Evolutionary conservation across 2,888 invertebrate genomes (phyloP), one percentile per base, ranked within the genome.

Genomic region (Tubulanus polymorphus): DNA sequence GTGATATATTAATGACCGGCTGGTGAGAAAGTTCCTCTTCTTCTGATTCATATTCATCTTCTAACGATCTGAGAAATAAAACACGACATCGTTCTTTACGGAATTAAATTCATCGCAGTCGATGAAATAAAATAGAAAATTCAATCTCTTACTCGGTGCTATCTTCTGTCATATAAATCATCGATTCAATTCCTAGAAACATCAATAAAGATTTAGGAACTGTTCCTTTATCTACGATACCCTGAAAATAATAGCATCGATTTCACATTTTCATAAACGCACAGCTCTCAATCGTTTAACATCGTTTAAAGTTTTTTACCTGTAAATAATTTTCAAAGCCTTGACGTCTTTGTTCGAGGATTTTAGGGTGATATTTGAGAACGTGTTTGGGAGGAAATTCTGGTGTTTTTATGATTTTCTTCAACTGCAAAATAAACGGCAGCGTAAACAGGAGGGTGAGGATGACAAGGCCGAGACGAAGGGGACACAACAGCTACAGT

Each of bases 361-460:
- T 82, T 70, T 84, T 84, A 8, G 81, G 79, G 60, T 83, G 84
- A 37, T 81, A 81, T 67, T 84, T 84, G 59, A 84, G 74, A 2
- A 85, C 82, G 64, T 83, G 79, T 63, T 85, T 85, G 0, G 84
- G 84, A 20, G 84, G 85, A 74, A 85, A 85, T 41, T 83, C 80
- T 32, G 83, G 83, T 0, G 83, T 82, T 46, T 74, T 76, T 50
- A 80, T 79, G 37, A 80, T 73, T 63, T 84, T 84, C 59, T 84
- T 83, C 59, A 73, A 45, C 69, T 70, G 53, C 30, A 63, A 57
- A 18, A n/a, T n/a, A n/a, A n/a, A n/a, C n/a, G n/a, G n/a, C n/a
- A n/a, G n/a, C n/a, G n/a, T n/a, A n/a, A n/a, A n/a, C n/a, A n/a
- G n/a, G n/a, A n/a, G n/a, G n/a, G n/a, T n/a, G n/a, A n/a, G n/a